Base-by-base conservation (phyloP, 2,797 vertebrate species). In the Sciaenops ocellatus region DNA sequence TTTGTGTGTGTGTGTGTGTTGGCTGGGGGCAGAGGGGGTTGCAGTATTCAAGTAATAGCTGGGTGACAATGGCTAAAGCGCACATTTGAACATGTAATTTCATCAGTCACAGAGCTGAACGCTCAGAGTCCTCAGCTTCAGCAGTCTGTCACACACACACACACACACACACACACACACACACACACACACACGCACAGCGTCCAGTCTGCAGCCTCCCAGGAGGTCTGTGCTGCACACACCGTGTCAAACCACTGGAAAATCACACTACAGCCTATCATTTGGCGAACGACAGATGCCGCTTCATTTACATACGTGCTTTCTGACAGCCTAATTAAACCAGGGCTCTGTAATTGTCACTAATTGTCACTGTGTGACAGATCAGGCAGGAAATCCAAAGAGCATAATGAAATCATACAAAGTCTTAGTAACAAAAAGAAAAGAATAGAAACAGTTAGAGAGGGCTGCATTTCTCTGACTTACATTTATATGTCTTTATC, bases 241-340 rank as follows among this genome's bases (percentile, higher is more conserved):
- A 72, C 72, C 69, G 55, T 83, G 86, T 87, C 83, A 86, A 89
- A 85, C 82, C 60, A 51, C 61, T 72, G 78, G 85, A 92, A 89
- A 88, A 90, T 85, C 71, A 76, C 84, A 82, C 70, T n/a, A 50
- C 66, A 73, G 76, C 81, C 84, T 76, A 81, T 86, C 82, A 85
- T 76, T 80, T 73, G 41, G 73, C 69, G 44, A 73, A 85, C 42
- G 57, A 73, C 38, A 51, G 70, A 85, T 64, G 82, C 65, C 0
- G 75, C 81, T 73, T 85, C 70, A 79, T 85, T 85, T 80, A 57
- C 76, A 85, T 80, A 75, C 73, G 81, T 72, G 83, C 81, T 79
- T 75, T 76, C 64, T 91, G 90, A 92, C 89, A 90, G 87, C 50
- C 41, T 87, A 88, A 91, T 90, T 90, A 86, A 69, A 81, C 54